Percentiles rank a stretch among this genome's conserved stretches.
These are phyloP conservation scores for Mareca strepera DNA, from an alignment of 2,797 vertebrate genomes.

Conservation along the genomic window DNA sequence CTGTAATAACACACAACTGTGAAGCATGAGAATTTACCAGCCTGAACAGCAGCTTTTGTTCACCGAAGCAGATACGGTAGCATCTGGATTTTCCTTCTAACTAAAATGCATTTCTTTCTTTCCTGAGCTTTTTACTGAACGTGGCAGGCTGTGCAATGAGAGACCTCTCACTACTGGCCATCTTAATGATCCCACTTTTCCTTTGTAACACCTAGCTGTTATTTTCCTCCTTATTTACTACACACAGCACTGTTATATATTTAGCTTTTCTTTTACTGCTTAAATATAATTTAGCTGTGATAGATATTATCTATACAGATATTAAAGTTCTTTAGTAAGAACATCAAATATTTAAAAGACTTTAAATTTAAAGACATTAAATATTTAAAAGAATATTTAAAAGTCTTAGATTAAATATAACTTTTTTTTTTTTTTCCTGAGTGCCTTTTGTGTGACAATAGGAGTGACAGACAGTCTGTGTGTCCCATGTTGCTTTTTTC, in stretches of 20 bases:
- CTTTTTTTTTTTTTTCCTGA: not conserved
- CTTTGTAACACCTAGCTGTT: not conserved
- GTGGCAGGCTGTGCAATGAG: not conserved
- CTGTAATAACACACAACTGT: accelerated
- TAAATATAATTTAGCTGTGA: not conserved
- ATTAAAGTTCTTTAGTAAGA: not conserved
- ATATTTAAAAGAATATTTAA: not conserved
- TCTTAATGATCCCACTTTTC: not conserved
- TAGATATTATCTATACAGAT: not conserved
- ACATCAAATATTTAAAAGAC: not conserved
- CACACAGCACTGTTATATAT: not conserved
- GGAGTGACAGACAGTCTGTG: not conserved
- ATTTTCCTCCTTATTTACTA: not conserved
- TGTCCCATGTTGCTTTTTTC: not conserved
- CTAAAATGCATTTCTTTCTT: not conserved
- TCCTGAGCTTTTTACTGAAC: not conserved
- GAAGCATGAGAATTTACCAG: not conserved
- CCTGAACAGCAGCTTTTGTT: not conserved
- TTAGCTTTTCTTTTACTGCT: not conserved
- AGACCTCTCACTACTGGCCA: not conserved
- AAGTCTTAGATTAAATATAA: not conserved
- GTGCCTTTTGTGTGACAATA: not conserved
- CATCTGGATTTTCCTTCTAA: not conserved
- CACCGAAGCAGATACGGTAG: accelerated
- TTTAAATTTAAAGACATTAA: not conserved